Percentiles rank a stretch among this genome's conserved stretches.
These are phyloP conservation scores for Drosophila tropicalis DNA, from an alignment of 1,140 invertebrate species.

Conservation along the genomic window DNA sequence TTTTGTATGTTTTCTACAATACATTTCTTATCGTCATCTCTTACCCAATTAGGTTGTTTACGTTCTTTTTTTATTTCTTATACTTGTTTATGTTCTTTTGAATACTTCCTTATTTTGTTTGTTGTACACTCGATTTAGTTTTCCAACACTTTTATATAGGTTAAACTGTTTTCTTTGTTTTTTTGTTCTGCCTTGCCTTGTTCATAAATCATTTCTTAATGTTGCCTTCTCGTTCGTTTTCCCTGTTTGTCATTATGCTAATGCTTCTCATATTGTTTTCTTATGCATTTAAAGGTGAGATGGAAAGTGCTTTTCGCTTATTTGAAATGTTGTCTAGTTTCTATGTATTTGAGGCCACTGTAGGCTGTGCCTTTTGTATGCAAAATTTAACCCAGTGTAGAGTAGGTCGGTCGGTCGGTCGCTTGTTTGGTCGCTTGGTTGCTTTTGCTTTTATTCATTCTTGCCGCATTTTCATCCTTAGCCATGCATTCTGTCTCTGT, in stretches of 20 bases:
- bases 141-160: background rate
- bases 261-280: background rate
- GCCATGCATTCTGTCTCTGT: slow-evolving; percentile 35
- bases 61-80: too few relatives aligned
- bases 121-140: background rate
- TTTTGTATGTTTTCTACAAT: too few relatives aligned
- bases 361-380: slow-evolving; percentile 66
- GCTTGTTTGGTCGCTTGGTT: slow-evolving; percentile 19
- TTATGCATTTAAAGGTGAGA: background rate
- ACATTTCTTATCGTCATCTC: too few relatives aligned
- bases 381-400: slow-evolving; percentile 77
- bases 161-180: background rate
- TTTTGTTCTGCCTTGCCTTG: too few relatives aligned
- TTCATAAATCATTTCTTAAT: background rate
- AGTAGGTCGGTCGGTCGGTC: slow-evolving; percentile 54
- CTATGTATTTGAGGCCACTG: slow-evolving; percentile 21
- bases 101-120: background rate
- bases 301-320: background rate
- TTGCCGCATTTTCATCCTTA: slow-evolving; percentile 14
- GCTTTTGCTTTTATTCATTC: slow-evolving; percentile 41
- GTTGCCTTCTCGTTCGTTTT: background rate
- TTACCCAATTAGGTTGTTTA: too few relatives aligned
- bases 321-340: slow-evolving; percentile 14
- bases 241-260: background rate
- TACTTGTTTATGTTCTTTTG: background rate